phyloP scores from a whole-genome alignment of 2,113 vertebrate genomes.

The Malurus elegans region DNA sequence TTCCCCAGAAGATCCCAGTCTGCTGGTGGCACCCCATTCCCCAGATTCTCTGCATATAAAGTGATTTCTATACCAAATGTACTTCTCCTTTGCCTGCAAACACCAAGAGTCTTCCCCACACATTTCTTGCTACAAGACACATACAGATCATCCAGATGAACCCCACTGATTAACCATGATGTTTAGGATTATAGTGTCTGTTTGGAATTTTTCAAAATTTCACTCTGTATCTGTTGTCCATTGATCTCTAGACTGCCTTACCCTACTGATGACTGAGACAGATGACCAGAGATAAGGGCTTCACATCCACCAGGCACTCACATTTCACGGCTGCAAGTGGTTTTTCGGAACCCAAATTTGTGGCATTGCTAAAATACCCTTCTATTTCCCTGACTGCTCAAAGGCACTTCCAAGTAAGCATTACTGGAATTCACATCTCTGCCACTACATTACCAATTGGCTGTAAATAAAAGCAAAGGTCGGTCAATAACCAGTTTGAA shows the following conservation, averaged over 20 bases:
- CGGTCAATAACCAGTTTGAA: not conserved
- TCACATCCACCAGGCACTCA: not conserved
- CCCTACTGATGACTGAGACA: not conserved
- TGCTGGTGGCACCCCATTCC: not conserved
- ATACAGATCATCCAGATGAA: not conserved
- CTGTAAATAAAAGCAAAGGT: not conserved
- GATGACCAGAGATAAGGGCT: not conserved
- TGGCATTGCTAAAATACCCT: not conserved
- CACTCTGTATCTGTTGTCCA: not conserved
- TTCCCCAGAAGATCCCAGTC: not conserved
- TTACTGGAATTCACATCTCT: not conserved
- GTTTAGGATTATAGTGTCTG: not conserved
- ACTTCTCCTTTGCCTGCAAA: not conserved
- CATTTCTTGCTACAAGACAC: not conserved
- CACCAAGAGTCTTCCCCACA: not conserved
- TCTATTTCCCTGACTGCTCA: not conserved
- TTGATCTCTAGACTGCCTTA: not conserved
- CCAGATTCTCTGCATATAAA: not conserved
- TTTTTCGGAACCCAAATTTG: not conserved
- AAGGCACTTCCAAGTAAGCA: not conserved
- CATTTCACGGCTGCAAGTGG: not conserved
- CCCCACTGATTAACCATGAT: not conserved
- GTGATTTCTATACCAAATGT: not conserved
- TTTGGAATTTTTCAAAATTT: not conserved
- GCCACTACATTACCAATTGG: not conserved